These are phyloP conservation scores for Chelonoidis abingdonii DNA, from an alignment of 2,113 vertebrate species.

Conservation along the genomic window DNA sequence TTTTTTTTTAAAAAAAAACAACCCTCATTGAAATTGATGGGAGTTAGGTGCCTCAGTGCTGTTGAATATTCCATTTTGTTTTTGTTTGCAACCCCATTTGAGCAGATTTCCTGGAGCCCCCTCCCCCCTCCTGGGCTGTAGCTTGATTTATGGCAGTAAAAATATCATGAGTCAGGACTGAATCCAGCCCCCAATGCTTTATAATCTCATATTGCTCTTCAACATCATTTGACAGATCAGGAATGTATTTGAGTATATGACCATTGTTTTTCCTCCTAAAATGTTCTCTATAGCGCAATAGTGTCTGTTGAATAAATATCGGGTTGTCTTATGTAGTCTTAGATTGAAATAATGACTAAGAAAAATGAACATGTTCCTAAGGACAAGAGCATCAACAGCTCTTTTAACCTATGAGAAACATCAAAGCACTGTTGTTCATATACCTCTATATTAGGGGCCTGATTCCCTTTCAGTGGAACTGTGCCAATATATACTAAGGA, in stretches of 20 bases:
- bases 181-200: not conserved
- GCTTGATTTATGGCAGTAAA: not conserved
- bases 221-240: not conserved
- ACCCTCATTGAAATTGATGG: not conserved
- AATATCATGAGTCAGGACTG: not conserved
- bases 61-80: not conserved
- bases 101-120: not conserved
- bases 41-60: not conserved
- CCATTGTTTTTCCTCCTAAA: not conserved
- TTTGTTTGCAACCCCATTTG: not conserved
- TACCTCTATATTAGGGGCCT: not conserved
- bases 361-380: rapidly evolving
- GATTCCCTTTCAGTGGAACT: not conserved
- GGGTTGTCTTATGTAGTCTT: not conserved
- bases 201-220: not conserved
- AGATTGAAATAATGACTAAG: not conserved
- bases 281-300: not conserved
- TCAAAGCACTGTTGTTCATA: not conserved
- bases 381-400: not conserved
- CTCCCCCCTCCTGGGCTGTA: not conserved
- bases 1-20: too few species aligned
- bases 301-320: rapidly evolving
- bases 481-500: not conserved
- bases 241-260: not conserved
- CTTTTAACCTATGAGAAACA: not conserved